A percentile compares a stretch with the other conserved stretches of the same genome.
Conservation (phyloP, 2,888 invertebrate genomes). For the Leptopilina myrica region DNA sequence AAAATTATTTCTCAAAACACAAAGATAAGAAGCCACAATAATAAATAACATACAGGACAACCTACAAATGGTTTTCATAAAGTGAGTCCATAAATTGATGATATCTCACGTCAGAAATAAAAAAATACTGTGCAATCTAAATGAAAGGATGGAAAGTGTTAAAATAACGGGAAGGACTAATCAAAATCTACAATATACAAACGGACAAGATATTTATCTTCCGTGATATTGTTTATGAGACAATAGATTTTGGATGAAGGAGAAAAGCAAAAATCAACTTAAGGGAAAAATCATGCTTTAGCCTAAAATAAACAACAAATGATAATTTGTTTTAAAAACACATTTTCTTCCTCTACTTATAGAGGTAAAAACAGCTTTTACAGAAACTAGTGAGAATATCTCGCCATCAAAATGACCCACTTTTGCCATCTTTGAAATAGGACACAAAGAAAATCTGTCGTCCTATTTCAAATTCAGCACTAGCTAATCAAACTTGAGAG, state of each 20-base stretch:
- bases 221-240: background rate
- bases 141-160: background rate
- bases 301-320: too few relatives aligned
- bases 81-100: conserved; percentile 10
- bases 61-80: background rate
- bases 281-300: too few relatives aligned
- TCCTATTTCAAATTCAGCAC: too few relatives aligned
- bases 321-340: too few relatives aligned
- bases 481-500: too few relatives aligned
- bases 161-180: background rate
- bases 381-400: too few relatives aligned
- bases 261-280: background rate
- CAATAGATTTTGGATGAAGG: background rate
- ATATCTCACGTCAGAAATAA: background rate
- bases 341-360: too few relatives aligned
- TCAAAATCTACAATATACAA: background rate
- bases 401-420: too few relatives aligned
- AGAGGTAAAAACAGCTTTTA: too few relatives aligned
- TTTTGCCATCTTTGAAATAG: background rate
- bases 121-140: background rate
- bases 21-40: too few relatives aligned
- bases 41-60: background rate
- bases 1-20: too few relatives aligned
- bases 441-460: background rate
- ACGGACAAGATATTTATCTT: conserved; percentile 15